Evolutionary conservation across 2,113 vertebrate species (phyloP), one percentile per base, ranked within the genome.

Genomic region (Geococcyx californianus): DNA sequence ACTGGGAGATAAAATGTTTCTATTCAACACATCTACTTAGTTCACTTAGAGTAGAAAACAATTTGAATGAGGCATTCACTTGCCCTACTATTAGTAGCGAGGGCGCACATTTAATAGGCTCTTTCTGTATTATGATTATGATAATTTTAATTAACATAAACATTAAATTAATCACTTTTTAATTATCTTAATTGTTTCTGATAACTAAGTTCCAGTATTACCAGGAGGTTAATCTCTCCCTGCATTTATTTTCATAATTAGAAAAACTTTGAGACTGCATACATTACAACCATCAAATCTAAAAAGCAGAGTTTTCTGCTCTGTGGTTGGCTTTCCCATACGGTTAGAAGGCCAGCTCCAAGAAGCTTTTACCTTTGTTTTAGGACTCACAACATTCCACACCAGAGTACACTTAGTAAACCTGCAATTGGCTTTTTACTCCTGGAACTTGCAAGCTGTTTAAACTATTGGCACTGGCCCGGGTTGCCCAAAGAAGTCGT

Each of bases 111-210:
- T 95, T 92, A 83, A 90, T 86, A 62, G 8, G 15, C 49, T 79
- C 28, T 74, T 74, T 85, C 88, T 94, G 19, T 69, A 62, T 94
- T 88, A 85, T 88, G 68, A 79, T 92, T 80, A 69, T 62, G 78
- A 64, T 90, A 33, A 94, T 83, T 90, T 80, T 80, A 93, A 96
- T 96, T 96, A 97, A 88, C 51, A 74, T 70, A 54, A 93, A 45
- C 83, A 83, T 20, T 62, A 49, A 87, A 91, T 94, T 94, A 97
- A 94, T 92, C 6, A 70, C 51, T 66, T 86, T 73, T 83, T 26
- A 91, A 95, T 95, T 95, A 85, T 62, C 63, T 66, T 88, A 93
- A 96, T 96, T 90, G 86, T 88, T 92, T 87, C 74, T 82, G 49
- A 69, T 80, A 94, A 80, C 67, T 83, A 74, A 66, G 31, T 88